Percentiles rank a stretch among this genome's conserved stretches.
Evolutionary conservation across 2,888 invertebrate species (phyloP).

Genomic region (Drosophila anomalata): DNA sequence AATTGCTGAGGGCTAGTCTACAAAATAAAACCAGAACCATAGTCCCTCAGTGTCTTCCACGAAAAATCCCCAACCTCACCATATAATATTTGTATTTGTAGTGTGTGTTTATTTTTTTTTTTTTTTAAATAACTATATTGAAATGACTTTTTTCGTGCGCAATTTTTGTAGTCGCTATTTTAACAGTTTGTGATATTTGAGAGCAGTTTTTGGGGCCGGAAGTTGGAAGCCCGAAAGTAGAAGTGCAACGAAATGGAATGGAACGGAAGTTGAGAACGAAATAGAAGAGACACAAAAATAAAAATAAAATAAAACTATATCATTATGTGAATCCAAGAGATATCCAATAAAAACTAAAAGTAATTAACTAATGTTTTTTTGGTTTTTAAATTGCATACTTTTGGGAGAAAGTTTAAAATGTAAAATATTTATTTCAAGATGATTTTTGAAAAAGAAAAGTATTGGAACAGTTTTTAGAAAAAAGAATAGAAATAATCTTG

Average conservation of each 20-base stretch:
- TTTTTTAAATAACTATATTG: constrained; percentile 27
- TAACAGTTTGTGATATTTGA: constrained; percentile 71
- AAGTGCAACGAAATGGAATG: constrained; percentile 7
- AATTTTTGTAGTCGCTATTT: constrained; percentile 60
- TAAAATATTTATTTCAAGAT: no score
- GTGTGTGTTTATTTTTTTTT: constrained; percentile 28
- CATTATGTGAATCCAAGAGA: constrained; percentile 36
- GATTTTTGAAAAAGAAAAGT: no score
- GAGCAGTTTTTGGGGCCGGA: constrained; percentile 45
- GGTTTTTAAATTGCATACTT: no score
- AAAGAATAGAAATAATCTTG: no score
- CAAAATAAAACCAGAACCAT: neutral
- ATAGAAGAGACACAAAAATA: constrained; percentile 7
- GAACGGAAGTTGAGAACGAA: constrained; percentile 7
- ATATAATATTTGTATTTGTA: constrained; percentile 22
- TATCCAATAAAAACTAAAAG: constrained; percentile 28
- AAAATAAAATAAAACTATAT: constrained; percentile 2
- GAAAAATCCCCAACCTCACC: neutral
- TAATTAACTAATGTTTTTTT: neutral
- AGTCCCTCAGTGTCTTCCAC: constrained; percentile 14
- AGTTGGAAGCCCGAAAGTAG: constrained; percentile 12
- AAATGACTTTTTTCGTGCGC: constrained; percentile 36
- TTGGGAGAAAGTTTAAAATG: no score
- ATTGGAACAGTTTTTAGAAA: no score
- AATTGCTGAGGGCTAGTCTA: constrained; percentile 86